These are phyloP conservation scores for Rhadinocentrus ornatus DNA, from an alignment of 2,797 vertebrate species.

Conservation along the genomic window DNA sequence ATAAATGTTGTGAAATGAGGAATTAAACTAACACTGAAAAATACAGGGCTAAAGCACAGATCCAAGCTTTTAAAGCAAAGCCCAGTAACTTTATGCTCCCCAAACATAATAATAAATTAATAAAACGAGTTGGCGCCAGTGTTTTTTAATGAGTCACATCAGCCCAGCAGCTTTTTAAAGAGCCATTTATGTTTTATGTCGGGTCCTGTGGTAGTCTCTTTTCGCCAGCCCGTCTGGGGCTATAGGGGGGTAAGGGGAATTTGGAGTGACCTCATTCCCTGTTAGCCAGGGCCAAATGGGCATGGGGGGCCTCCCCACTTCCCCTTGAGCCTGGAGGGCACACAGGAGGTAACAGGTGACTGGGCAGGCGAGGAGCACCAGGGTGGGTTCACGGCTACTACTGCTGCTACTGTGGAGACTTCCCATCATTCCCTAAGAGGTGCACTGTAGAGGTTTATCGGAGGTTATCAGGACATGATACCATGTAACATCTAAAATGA, in stretches of 20 bases:
- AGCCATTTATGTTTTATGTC: conserved; percentile 82
- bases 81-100: conserved; percentile 59
- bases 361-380: conserved; percentile 66
- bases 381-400: conserved; percentile 69
- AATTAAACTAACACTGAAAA: conserved; percentile 23
- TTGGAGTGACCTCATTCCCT: conserved; percentile 85
- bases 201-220: conserved; percentile 76
- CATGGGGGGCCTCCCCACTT: conserved; percentile 77
- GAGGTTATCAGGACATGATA: conserved; percentile 39
- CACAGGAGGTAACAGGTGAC: conserved; percentile 73
- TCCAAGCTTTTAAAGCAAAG: conserved; percentile 61
- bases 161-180: conserved; percentile 79
- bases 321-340: conserved; percentile 80
- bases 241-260: conserved; percentile 82
- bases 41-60: conserved; percentile 28
- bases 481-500: conserved; percentile 50
- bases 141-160: conserved; percentile 87
- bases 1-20: conserved; percentile 18
- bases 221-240: conserved; percentile 78
- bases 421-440: conserved; percentile 76
- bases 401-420: conserved; percentile 72
- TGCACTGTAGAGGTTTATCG: conserved; percentile 45
- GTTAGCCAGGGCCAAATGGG: conserved; percentile 80
- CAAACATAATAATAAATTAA: conserved; percentile 85
- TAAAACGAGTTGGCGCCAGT: conserved; percentile 83